Evolutionary conservation across 2,888 invertebrate species (phyloP).

Genomic region (Drosophila niveifrons): DNA sequence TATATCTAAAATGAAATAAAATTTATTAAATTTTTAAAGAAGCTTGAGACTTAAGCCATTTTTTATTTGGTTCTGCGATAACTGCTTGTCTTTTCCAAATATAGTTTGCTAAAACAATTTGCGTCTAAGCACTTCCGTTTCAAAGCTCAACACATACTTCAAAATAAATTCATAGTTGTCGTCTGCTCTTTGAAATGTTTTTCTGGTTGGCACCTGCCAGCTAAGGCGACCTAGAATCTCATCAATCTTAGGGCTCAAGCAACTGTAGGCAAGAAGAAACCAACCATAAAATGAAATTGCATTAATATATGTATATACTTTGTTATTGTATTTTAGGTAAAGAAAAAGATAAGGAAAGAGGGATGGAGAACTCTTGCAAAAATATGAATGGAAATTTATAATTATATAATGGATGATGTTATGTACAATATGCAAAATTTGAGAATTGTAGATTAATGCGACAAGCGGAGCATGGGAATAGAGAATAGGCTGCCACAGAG

Average conservation of each 20-base stretch:
- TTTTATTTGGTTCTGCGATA: no score
- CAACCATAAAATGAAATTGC: slow-evolving; percentile 55
- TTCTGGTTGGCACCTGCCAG: slow-evolving; percentile 36
- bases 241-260: slow-evolving; percentile 36
- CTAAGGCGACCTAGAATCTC: slow-evolving; percentile 42
- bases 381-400: slow-evolving; percentile 36
- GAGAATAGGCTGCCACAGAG: slow-evolving; percentile 6
- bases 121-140: not conserved
- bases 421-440: not conserved
- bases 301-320: slow-evolving; percentile 28
- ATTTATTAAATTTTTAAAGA: no score
- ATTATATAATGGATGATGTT: slow-evolving; percentile 38
- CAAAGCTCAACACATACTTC: not conserved
- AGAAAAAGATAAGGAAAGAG: not conserved
- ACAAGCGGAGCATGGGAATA: slow-evolving; percentile 45
- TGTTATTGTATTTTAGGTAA: not conserved
- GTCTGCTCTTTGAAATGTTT: slow-evolving; percentile 20
- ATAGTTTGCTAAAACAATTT: not conserved
- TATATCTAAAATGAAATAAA: no score
- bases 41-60: no score
- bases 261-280: slow-evolving; percentile 35
- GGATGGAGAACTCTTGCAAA: not conserved
- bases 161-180: slow-evolving; percentile 33
- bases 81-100: not conserved
- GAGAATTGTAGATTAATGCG: slow-evolving; percentile 63